These are phyloP conservation scores for Indicator maculatus DNA, from an alignment of 2,113 vertebrate species.

Conservation along the genomic window DNA sequence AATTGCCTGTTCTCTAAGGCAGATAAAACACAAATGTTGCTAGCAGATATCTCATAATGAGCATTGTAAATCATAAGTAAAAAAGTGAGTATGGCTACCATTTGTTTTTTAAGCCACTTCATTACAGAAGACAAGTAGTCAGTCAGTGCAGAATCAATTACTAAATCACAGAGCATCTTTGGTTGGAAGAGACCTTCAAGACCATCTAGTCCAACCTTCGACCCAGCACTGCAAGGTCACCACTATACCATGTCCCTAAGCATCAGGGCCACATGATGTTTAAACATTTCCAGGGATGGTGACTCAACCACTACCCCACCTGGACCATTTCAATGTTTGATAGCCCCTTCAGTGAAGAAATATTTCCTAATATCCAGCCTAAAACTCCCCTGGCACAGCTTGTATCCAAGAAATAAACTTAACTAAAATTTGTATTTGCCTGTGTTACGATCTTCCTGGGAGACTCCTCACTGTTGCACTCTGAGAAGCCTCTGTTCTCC, in stretches of 20 bases:
- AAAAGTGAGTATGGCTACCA: neutral
- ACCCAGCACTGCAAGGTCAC: no score
- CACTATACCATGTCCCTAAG: no score
- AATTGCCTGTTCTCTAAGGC: neutral
- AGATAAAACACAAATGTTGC: neutral
- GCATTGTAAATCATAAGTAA: neutral
- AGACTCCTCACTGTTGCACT: neutral
- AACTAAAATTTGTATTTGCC: neutral
- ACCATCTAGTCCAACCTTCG: no score
- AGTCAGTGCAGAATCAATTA: neutral
- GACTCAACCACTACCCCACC: no score
- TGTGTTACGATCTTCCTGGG: neutral
- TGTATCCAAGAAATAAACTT: neutral
- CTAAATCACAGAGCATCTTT: no score
- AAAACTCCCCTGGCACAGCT: no score
- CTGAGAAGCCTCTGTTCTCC: neutral
- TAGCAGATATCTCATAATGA: neutral
- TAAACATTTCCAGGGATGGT: no score
- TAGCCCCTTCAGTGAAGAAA: no score
- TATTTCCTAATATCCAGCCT: no score
- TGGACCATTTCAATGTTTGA: no score
- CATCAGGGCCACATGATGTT: no score
- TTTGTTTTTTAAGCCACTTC: neutral
- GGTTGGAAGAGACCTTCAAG: no score
- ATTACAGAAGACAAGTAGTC: neutral